A percentile compares a stretch with the other conserved stretches of the same genome.
Evolutionary conservation across 1,140 invertebrate species (phyloP).

Genomic region (Calephelis virginiensis): DNA sequence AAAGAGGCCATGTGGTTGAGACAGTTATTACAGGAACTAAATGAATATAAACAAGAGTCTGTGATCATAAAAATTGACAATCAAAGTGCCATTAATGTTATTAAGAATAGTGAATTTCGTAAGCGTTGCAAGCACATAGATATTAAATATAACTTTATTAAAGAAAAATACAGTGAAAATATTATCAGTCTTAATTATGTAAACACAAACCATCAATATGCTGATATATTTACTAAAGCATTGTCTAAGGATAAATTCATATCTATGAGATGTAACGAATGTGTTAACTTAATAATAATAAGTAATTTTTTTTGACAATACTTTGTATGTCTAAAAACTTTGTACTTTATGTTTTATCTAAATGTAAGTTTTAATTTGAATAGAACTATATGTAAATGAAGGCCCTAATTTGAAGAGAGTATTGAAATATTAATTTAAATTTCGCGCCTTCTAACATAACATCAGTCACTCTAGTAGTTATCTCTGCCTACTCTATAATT

Average conservation of each 20-base stretch:
- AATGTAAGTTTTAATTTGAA: no score
- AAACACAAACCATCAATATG: neutral
- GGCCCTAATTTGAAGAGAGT: no score
- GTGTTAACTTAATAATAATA: neutral
- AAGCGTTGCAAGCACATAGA: constrained; percentile 11
- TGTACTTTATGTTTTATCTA: no score
- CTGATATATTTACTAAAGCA: constrained; percentile 11
- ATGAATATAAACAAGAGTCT: no score
- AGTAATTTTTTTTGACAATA: no score
- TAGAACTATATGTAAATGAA: no score
- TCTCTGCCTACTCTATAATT: no score
- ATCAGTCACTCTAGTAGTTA: no score
- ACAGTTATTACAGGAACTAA: no score
- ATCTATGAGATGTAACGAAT: neutral
- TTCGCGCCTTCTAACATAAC: no score
- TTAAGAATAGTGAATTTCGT: constrained; percentile 1
- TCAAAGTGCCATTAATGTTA: constrained; percentile 1
- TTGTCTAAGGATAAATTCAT: constrained; percentile 2
- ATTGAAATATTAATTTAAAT: no score
- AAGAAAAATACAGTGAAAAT: constrained; percentile 10
- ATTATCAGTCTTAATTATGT: neutral
- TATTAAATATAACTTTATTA: constrained; percentile 12
- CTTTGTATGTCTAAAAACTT: no score
- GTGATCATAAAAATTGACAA: neutral
- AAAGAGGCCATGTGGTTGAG: neutral